Base-by-base conservation (phyloP, 2,113 vertebrate species). In the Sialia sialis region DNA sequence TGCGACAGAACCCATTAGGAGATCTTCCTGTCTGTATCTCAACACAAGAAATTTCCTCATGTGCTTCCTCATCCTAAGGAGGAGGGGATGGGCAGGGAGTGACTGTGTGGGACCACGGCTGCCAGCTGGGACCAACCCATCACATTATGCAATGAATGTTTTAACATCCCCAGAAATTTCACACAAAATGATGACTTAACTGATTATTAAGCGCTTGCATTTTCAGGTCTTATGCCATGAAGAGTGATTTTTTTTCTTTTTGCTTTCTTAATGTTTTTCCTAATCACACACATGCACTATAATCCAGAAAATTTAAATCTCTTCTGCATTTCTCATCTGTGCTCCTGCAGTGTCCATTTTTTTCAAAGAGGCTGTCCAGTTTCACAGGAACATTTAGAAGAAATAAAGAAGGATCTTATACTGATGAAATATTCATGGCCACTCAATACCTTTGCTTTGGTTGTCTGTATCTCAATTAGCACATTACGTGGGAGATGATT, bases 391-490 rank as follows among this genome's bases (percentile, higher is more conserved):
- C 20, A 75, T 93, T 85, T 88, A 48, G 36, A 91, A 34, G 41
- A 92, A 91, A 80, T 67, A 92, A 91, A 58, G 29, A 91, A 92
- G 63, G 17, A 48, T 74, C 49, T 85, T 82, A 56, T 16, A 46
- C 21, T 87, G 48, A 89, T 89, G 44, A 91, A 96, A 95, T 92
- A 84, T 89, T 92, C 34, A 89, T 91, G 92, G 44, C 30, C 23
- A 72, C 30, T 60, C 77, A 95, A 85, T 81, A 72, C 11, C 41
- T 96, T 93, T 92, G 38, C 41, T 93, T 77, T 68, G 59, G 54
- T 93, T 1, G 0, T 52, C 58, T 92, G 32, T 78, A 52, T 94
- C 74, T 93, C 89, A 85, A 83, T 93, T 84, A 95, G 30, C 55
- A 74, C 58, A 51, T 70, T 92, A 43, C 0, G 0, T 66, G 77